These are phyloP conservation scores for Spialia ferax DNA, from an alignment of 2,888 invertebrate species.

Conservation along the genomic window DNA sequence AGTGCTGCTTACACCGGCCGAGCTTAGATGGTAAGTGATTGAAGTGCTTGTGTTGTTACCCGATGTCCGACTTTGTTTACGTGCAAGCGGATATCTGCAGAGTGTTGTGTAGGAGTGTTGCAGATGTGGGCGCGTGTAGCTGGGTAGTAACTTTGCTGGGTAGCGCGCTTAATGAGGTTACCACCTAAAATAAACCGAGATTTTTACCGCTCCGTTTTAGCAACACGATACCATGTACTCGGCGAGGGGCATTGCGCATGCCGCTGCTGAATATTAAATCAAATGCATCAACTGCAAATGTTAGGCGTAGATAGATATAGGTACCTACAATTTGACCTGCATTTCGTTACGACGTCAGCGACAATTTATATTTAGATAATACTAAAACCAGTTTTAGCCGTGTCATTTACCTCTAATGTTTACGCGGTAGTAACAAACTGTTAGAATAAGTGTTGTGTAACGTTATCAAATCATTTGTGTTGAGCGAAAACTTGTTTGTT, in stretches of 20 bases:
- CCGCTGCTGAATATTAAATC: constrained; percentile 45
- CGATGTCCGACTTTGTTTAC: constrained; percentile 49
- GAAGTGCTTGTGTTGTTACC: constrained; percentile 48
- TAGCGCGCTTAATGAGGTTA: constrained; percentile 68
- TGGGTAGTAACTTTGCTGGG: constrained; percentile 67
- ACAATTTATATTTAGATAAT: constrained; percentile 29
- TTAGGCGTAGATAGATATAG: constrained; percentile 14
- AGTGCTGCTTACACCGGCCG: constrained; percentile 56
- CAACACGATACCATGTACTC: constrained; percentile 46
- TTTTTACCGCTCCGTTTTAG: constrained; percentile 66
- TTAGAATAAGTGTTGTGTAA: background rate
- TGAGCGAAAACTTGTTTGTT: background rate
- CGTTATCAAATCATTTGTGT: background rate
- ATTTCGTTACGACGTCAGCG: constrained; percentile 33
- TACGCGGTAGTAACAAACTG: background rate
- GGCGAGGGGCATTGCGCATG: constrained; percentile 45
- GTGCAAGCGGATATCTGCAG: constrained; percentile 50
- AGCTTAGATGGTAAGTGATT: constrained; percentile 68
- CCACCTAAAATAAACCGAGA: constrained; percentile 74
- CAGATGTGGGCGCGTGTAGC: constrained; percentile 58
- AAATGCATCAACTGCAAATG: constrained; percentile 46
- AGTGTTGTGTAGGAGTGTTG: constrained; percentile 54
- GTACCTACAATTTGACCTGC: constrained; percentile 43
- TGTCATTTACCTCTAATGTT: constrained; percentile 19
- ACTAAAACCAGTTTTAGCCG: constrained; percentile 12